Conservation (phyloP, 2,888 invertebrate species). For the Phanerotoma sp. region DNA sequence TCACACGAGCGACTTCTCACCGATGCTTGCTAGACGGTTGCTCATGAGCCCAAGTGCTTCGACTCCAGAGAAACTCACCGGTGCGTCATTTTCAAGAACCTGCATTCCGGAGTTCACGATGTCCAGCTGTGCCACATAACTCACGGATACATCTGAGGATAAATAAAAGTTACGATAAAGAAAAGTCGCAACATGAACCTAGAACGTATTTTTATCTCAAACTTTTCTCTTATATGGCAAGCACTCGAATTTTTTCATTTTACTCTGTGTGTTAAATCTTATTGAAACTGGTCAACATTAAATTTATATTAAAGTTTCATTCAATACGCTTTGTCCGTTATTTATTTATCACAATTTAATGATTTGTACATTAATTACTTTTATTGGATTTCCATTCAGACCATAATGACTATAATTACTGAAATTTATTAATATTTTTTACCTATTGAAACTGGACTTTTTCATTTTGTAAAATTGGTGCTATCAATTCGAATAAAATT, state of each 20-base stretch:
- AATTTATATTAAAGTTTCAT: too few species aligned
- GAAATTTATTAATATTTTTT: too few species aligned
- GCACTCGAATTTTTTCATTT: too few species aligned
- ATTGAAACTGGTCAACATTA: too few species aligned
- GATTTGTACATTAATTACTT: background rate
- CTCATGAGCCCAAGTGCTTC: constrained; percentile 82
- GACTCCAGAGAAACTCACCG: constrained; percentile 63
- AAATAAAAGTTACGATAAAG: constrained; percentile 17
- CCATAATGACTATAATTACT: too few species aligned
- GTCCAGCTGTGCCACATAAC: constrained; percentile 79
- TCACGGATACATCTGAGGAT: constrained; percentile 73
- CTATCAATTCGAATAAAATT: too few species aligned
- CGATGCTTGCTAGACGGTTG: constrained; percentile 79
- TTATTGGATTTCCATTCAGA: too few species aligned
- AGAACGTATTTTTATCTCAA: background rate
- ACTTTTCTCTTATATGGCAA: background rate
- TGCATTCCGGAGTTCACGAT: constrained; percentile 80
- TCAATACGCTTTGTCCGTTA: too few species aligned
- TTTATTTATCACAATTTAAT: too few species aligned
- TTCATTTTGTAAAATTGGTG: too few species aligned
- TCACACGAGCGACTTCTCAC: constrained; percentile 79
- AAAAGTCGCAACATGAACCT: background rate
- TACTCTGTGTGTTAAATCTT: too few species aligned
- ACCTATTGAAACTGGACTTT: too few species aligned
- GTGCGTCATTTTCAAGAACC: constrained; percentile 77